A percentile compares a stretch with the other conserved stretches of the same genome.
These are phyloP conservation scores for Leucoraja ocellata DNA, from an alignment of 2,797 vertebrate genomes.

Conservation along the genomic window DNA sequence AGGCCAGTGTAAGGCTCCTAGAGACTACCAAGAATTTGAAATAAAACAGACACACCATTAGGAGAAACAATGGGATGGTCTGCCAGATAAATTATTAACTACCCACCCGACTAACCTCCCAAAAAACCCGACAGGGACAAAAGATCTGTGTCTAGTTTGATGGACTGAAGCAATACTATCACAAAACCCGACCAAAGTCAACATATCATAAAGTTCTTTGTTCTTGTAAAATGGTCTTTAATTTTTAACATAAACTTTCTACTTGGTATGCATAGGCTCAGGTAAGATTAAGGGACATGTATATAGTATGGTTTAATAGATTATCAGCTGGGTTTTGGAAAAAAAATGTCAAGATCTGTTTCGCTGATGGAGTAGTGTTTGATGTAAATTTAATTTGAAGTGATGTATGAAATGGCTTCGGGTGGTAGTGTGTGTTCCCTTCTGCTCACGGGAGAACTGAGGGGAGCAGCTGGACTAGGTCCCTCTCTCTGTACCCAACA, in stretches of 20 bases:
- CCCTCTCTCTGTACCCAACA: conserved; percentile 80
- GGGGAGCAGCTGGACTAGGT: conserved; percentile 82
- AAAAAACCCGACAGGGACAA: conserved; percentile 59
- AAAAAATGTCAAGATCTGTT: conserved; percentile 84
- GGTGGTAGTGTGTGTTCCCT: conserved; percentile 69
- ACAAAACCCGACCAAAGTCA: conserved; percentile 98
- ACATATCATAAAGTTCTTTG: conserved; percentile 99
- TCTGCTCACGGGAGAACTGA: conserved; percentile 64
- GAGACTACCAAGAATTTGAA: conserved; percentile 51
- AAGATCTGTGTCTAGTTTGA: conserved; percentile 66
- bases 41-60: conserved; percentile 33
- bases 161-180: conserved; percentile 81
- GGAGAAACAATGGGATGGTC: conserved; percentile 48
- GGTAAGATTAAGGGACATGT: conserved; percentile 98
- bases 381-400: conserved; percentile 99
- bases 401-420: conserved; percentile 92
- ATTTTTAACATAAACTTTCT: conserved; percentile 99
- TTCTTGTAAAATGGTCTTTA: conserved; percentile 99
- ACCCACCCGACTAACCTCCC: conserved; percentile 35
- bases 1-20: conserved; percentile 47
- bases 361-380: conserved; percentile 96
- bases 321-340: conserved; percentile 95
- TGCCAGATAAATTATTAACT: conserved; percentile 51
- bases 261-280: conserved; percentile 99
- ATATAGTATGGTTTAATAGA: conserved; percentile 99